phyloP scores from a whole-genome alignment of 2,888 invertebrate species.

The Celastrina argiolus region DNA sequence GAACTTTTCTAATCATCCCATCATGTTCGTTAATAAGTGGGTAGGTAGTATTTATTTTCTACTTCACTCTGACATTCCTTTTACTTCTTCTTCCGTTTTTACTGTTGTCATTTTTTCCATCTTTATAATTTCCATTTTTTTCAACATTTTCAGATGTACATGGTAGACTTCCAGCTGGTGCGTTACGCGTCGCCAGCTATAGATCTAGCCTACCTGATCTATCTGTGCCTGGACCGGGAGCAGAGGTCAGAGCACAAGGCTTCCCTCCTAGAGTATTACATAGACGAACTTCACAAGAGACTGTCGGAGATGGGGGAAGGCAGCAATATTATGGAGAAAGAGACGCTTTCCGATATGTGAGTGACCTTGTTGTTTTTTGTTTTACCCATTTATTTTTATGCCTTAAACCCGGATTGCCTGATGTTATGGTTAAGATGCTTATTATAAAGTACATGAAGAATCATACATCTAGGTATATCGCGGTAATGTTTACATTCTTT shows the following conservation, averaged over 20 bases:
- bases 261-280: conserved; percentile 79
- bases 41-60: not conserved
- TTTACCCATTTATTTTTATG: too few relatives aligned
- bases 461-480: too few relatives aligned
- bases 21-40: not conserved
- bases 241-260: conserved; percentile 79
- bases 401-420: too few relatives aligned
- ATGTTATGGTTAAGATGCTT: too few relatives aligned
- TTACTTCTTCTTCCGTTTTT: not conserved
- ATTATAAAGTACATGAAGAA: too few relatives aligned
- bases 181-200: conserved; percentile 84
- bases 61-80: not conserved
- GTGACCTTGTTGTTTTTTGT: too few relatives aligned
- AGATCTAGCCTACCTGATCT: conserved; percentile 82
- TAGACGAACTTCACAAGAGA: conserved; percentile 76
- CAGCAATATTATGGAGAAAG: conserved; percentile 59
- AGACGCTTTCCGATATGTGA: conserved; percentile 78
- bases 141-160: conserved; percentile 73
- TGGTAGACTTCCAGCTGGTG: conserved; percentile 84
- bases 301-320: conserved; percentile 74
- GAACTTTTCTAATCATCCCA: too few relatives aligned
- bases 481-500: too few relatives aligned
- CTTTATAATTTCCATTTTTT: not conserved
- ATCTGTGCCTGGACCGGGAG: conserved; percentile 80
- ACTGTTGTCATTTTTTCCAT: not conserved